Conservation (phyloP, 1,140 invertebrate genomes). For the Sycobia sp. region DNA sequence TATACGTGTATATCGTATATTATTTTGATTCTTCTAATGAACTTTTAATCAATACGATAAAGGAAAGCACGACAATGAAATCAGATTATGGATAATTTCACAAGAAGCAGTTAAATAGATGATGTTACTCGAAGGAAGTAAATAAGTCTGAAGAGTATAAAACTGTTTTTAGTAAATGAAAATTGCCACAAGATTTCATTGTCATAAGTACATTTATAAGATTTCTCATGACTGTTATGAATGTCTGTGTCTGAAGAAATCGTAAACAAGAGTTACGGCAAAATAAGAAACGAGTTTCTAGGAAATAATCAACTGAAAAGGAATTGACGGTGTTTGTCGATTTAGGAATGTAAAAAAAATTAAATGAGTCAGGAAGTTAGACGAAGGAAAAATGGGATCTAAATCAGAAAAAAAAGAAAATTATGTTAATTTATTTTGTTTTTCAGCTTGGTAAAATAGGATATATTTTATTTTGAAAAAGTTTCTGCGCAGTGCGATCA, state of each 20-base stretch:
- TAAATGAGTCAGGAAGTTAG: slow-evolving; percentile 10
- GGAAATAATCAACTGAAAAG: slow-evolving; percentile 17
- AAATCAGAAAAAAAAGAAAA: slow-evolving; percentile 1
- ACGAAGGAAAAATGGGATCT: background rate
- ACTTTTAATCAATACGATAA: background rate
- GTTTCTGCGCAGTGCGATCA: slow-evolving; percentile 42
- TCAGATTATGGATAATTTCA: background rate
- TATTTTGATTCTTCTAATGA: slow-evolving; percentile 16
- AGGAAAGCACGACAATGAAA: slow-evolving; percentile 13
- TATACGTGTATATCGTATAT: slow-evolving; percentile 27
- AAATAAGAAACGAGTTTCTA: slow-evolving; percentile 12
- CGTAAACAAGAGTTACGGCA: slow-evolving; percentile 15
- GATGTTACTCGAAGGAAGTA: too few relatives aligned
- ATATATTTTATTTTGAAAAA: slow-evolving; percentile 10
- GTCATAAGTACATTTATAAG: slow-evolving; percentile 3
- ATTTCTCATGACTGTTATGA: slow-evolving; percentile 25
- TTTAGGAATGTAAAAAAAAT: slow-evolving; percentile 1
- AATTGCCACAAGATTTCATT: slow-evolving; percentile 6
- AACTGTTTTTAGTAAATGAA: background rate
- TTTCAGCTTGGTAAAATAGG: slow-evolving; percentile 8
- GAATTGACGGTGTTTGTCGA: background rate
- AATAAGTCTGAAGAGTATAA: too few relatives aligned
- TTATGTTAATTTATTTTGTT: slow-evolving; percentile 13
- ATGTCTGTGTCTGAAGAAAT: slow-evolving; percentile 27
- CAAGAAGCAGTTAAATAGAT: background rate